These are phyloP conservation scores for Halictus rubicundus DNA, from an alignment of 1,140 invertebrate species.

Conservation along the genomic window DNA sequence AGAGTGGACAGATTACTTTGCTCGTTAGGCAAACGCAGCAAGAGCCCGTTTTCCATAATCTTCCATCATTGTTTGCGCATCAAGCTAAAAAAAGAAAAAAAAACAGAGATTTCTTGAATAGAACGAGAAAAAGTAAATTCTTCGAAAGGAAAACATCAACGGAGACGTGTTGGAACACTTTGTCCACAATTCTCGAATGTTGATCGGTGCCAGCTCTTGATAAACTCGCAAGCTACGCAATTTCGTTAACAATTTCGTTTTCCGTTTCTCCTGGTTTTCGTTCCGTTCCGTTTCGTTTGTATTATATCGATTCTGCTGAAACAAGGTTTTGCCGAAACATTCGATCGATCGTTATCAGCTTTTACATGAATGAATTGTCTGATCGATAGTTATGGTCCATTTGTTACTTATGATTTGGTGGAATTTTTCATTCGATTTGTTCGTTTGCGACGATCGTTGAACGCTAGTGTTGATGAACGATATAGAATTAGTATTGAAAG, in stretches of 20 bases:
- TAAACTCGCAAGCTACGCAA: slow-evolving; percentile 42
- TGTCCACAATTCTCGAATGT: slow-evolving; percentile 19
- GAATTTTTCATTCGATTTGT: slow-evolving; percentile 37
- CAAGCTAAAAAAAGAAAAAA: not conserved
- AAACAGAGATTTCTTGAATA: not conserved
- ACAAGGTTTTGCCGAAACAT: slow-evolving; percentile 71
- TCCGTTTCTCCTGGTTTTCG: not conserved
- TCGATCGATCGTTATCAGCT: slow-evolving; percentile 53
- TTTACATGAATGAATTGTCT: slow-evolving; percentile 38
- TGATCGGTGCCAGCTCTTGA: slow-evolving; percentile 56
- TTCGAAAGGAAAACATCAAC: slow-evolving; percentile 8
- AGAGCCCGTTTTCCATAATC: slow-evolving; percentile 46
- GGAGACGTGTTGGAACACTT: slow-evolving; percentile 6
- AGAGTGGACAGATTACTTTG: slow-evolving; percentile 42
- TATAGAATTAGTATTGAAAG: slow-evolving; percentile 32
- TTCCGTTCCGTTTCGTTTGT: not conserved
- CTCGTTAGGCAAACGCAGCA: slow-evolving; percentile 47
- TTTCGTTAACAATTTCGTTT: not conserved
- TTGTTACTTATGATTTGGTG: slow-evolving; percentile 45
- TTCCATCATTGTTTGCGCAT: slow-evolving; percentile 32
- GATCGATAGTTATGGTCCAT: slow-evolving; percentile 23
- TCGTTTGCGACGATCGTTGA: slow-evolving; percentile 18
- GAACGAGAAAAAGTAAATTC: not conserved
- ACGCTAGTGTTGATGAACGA: slow-evolving; percentile 15
- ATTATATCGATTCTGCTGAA: slow-evolving; percentile 8